Conservation (phyloP, 2,113 vertebrate species). For the Clarias magur region DNA sequence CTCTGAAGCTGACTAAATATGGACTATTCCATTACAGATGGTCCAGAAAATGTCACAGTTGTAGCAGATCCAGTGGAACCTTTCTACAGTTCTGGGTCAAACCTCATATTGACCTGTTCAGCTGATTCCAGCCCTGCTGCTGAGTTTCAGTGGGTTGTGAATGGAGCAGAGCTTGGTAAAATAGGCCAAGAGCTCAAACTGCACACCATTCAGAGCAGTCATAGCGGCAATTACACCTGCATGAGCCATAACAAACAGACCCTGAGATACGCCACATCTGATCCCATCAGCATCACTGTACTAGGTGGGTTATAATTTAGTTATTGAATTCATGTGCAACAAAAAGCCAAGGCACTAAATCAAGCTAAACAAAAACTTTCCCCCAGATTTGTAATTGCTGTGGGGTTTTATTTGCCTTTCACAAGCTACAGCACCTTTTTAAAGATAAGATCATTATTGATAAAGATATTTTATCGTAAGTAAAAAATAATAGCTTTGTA, state of each 20-base stretch:
- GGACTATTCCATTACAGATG: constrained; percentile 45
- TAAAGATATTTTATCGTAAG: no score
- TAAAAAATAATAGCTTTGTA: no score
- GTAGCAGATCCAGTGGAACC: background rate
- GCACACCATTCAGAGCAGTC: constrained; percentile 44
- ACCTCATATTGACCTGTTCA: constrained; percentile 60
- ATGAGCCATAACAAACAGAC: constrained; percentile 42
- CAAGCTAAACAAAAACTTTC: background rate
- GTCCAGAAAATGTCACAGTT: constrained; percentile 56
- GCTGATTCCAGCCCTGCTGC: constrained; percentile 51
- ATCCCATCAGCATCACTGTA: constrained; percentile 46
- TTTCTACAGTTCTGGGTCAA: constrained; percentile 46
- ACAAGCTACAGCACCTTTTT: no score
- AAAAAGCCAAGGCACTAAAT: background rate
- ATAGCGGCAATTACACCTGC: constrained; percentile 59
- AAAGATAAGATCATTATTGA: no score
- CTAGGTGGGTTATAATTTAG: constrained; percentile 48
- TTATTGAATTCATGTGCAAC: background rate
- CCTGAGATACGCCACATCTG: constrained; percentile 53
- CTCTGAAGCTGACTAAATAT: background rate
- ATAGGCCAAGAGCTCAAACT: constrained; percentile 51
- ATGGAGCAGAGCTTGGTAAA: constrained; percentile 34
- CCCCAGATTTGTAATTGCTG: no score
- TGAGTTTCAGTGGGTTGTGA: constrained; percentile 49
- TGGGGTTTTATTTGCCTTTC: no score